These are phyloP conservation scores for Bursaphelenchus mucronatus DNA, from an alignment of 1,140 invertebrate species.

Conservation along the genomic window DNA sequence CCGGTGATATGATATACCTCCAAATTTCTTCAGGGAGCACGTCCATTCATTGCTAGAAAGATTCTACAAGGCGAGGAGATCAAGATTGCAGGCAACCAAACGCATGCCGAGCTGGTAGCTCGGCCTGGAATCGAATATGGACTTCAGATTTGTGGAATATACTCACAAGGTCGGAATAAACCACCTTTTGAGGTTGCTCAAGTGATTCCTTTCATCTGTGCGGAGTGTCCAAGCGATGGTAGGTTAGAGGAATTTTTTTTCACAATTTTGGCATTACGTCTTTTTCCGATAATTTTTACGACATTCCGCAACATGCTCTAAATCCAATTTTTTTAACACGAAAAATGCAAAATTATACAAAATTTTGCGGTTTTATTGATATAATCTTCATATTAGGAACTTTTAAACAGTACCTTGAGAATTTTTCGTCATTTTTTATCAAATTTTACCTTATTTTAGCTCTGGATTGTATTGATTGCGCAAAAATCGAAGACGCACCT, in stretches of 20 bases:
- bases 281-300: too few species aligned
- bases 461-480: conserved; percentile 35
- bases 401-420: too few species aligned
- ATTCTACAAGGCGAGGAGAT: conserved; percentile 32
- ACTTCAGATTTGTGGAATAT: conserved; percentile 42
- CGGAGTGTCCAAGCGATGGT: conserved; percentile 23
- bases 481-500: conserved; percentile 34
- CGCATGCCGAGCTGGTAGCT: conserved; percentile 29
- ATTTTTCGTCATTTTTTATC: too few species aligned
- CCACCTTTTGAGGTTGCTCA: conserved; percentile 34
- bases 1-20: background rate
- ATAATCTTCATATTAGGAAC: too few species aligned
- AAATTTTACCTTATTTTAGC: conserved; percentile 8
- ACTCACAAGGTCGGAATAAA: conserved; percentile 19
- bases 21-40: conserved; percentile 19
- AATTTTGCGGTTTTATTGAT: too few species aligned
- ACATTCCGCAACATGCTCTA: too few species aligned
- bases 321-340: too few species aligned
- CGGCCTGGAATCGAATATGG: conserved; percentile 26
- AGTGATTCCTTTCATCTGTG: conserved; percentile 42
- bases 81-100: conserved; percentile 39
- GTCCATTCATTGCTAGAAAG: conserved; percentile 26
- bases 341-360: too few species aligned
- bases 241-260: background rate
- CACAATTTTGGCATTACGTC: too few species aligned